A percentile compares a stretch with the other conserved stretches of the same genome.
Conservation (phyloP, 1,140 invertebrate species). For the Goniozus legneri region DNA sequence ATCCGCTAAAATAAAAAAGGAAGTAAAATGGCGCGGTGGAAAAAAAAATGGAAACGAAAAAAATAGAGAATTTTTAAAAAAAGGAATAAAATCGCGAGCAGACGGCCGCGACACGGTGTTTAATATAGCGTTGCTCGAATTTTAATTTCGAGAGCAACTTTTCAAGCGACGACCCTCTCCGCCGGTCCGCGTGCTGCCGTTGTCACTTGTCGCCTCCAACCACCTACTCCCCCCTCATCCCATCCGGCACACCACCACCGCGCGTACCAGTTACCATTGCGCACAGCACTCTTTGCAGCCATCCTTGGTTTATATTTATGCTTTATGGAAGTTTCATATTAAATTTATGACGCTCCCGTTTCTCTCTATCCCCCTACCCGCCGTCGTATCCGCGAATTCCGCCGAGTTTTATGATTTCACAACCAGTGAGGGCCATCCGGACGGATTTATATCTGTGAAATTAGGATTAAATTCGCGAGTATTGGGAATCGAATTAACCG, state of each 20-base stretch:
- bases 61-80: too few relatives aligned
- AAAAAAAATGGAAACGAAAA: not conserved
- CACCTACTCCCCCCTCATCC: not conserved
- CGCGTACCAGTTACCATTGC: not conserved
- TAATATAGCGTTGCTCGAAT: constrained; percentile 22
- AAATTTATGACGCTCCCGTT: constrained; percentile 42
- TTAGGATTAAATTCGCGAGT: constrained; percentile 41
- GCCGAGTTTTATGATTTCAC: constrained; percentile 40
- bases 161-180: constrained; percentile 15
- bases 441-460: constrained; percentile 35
- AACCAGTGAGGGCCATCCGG: constrained; percentile 29
- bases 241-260: constrained; percentile 1
- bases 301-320: constrained; percentile 35
- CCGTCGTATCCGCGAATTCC: constrained; percentile 15
- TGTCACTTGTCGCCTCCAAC: constrained; percentile 28
- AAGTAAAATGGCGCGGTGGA: too few relatives aligned
- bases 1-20: too few relatives aligned
- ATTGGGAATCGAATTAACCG: too few relatives aligned
- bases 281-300: not conserved
- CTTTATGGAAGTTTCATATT: constrained; percentile 43
- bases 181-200: constrained; percentile 18
- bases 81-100: not conserved
- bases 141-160: constrained; percentile 29
- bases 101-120: constrained; percentile 7
- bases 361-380: too few relatives aligned